Evolutionary conservation across 2,113 vertebrate species (phyloP).

Genomic region (Mobula birostris): DNA sequence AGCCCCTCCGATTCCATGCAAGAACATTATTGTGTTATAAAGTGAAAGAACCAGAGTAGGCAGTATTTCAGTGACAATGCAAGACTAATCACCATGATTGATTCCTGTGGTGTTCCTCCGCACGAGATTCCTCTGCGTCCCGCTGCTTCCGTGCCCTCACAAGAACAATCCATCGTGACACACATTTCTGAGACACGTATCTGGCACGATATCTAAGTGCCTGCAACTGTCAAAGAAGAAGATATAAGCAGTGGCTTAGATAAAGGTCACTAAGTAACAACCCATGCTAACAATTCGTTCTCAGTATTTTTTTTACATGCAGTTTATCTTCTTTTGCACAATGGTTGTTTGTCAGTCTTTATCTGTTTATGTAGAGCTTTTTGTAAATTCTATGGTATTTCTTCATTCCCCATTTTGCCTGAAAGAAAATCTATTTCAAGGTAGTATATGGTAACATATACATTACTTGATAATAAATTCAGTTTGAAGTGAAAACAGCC

Average conservation of each 20-base stretch:
- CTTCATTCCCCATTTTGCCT: too few species aligned
- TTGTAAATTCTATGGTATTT: too few species aligned
- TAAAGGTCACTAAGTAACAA: not conserved
- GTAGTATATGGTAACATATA: too few species aligned
- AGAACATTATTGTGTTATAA: not conserved
- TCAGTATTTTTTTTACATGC: too few species aligned
- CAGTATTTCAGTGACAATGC: not conserved
- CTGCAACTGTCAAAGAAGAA: not conserved
- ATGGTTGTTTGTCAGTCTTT: too few species aligned
- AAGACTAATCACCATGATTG: not conserved
- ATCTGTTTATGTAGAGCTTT: too few species aligned
- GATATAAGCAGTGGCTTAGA: not conserved
- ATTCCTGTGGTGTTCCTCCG: conserved; percentile 18
- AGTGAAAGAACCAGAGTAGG: not conserved
- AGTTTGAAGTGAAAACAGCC: not conserved
- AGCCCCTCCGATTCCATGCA: too few species aligned
- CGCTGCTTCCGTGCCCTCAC: not conserved
- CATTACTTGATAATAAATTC: too few species aligned
- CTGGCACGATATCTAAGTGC: not conserved
- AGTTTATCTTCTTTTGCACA: too few species aligned
- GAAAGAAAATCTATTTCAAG: too few species aligned
- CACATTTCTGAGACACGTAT: not conserved
- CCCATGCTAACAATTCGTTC: too few species aligned
- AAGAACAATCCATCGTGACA: not conserved
- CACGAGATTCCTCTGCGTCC: not conserved